Base-by-base conservation (phyloP, 92 coral and sea anemone genomes). In the Porites evermanni region DNA sequence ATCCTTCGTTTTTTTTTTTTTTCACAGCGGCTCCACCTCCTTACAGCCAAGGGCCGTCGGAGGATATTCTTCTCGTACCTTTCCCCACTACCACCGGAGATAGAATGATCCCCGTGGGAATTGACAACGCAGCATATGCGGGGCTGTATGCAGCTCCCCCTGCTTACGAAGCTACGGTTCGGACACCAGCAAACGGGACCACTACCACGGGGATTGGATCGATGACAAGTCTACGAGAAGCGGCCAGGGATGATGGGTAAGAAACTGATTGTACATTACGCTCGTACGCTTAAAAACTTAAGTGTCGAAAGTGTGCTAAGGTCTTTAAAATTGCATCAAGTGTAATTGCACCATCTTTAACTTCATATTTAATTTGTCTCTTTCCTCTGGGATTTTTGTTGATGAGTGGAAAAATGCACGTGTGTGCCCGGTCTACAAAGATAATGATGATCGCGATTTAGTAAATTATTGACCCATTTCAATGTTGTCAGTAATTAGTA, bases 151-250 rank as follows among this genome's bases (percentile, higher is more conserved):
- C 94, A 70, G 70, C 82, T 18, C 98, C 98, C 3, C 98, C 98
- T 14, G 90, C 94, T 8, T 94, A 94, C 77, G 91, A 85, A 14
- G 83, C 88, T 20, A 67, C 60, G 6, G 73, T 63, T 60, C 72
- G 54, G 17, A 19, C 70, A 19, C 75, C 82, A 19, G 81, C 72
- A 51, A 67, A 68, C 67, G 21, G 75, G 77, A 83, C 89, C 0
- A 89, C 95, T 17, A 74, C 91, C 8, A 94, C 98, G 53, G 93
- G 94, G 16, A 86, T 94, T 61, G 98, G 98, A 69, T 94, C 98
- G 24, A 93, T 90, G 68, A 94, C 98, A 1, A 94, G 77, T 71
- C 87, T 92, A 9, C 88, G 95, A 53, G 90, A 89, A 2, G 93
- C 92, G 8, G 88, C 94, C n/a, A 80, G 38, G 10, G 79, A 75